Base-by-base conservation (phyloP, 2,797 vertebrate species). In the Melanotaenia pygmaea region DNA sequence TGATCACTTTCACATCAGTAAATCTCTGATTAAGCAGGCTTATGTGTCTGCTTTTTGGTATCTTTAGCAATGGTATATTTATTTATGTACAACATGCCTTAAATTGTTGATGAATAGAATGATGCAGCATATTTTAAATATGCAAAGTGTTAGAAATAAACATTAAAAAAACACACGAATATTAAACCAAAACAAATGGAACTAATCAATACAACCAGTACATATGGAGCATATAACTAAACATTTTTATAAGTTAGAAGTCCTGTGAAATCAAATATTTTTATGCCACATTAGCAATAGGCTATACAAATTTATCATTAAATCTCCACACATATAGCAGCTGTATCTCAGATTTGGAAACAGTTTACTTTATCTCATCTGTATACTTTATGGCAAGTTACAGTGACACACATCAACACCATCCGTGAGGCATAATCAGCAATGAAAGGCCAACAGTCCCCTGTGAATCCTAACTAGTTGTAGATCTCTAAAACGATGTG, bases 401-500 rank as follows among this genome's bases (percentile, higher is more conserved):
- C 24, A 57, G 18, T 28, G 35, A 30, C 4, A 3, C 16, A 30
- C 13, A 9, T 11, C 28, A 45, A 22, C 47, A 66, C 9, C 47
- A 43, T 35, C 24, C 34, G 3, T 57, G 12, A 4, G 51, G 57
- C 47, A 30, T 56, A 47, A 32, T 13, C 14, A 80, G 38, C 54
- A 40, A 32, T 10, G 24, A 7, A 40, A 22, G 18, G 62, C 26
- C 61, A 54, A 24, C 16, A 64, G 47, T 67, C 43, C 66, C 24
- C 26, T 28, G 60, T 82, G 54, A 65, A 56, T 35, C 12, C 38
- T 32, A 63, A 66, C 68, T 74, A 64, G 69, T 75, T 57, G 62
- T 82, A 70, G 65, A 70, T 70, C 63, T 75, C 67, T 81, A 74
- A 69, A 86, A 75, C 77, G 76, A 82, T 70, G 54, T 77, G 59